Evolutionary conservation across 2,797 vertebrate species (phyloP).

Genomic region (Hemitrygon akajei): DNA sequence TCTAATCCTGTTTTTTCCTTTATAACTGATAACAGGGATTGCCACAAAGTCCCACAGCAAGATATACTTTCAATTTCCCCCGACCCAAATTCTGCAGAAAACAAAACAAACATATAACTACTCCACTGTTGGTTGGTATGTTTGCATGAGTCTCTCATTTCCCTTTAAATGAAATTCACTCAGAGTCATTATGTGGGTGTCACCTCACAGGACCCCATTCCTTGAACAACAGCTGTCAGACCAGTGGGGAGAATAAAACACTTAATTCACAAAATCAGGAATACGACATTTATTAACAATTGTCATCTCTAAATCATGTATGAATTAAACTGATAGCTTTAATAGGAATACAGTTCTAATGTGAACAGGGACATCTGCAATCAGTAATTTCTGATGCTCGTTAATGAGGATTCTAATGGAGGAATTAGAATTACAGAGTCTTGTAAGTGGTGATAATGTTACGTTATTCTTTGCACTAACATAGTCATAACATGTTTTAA

Average conservation of each 20-base stretch:
- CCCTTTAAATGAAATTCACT: background rate
- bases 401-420: background rate
- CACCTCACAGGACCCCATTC: background rate
- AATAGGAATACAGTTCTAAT: background rate
- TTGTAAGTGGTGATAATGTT: background rate
- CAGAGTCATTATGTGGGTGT: background rate
- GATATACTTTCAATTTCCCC: background rate
- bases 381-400: background rate
- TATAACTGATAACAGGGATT: background rate
- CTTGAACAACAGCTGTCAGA: background rate
- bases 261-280: background rate
- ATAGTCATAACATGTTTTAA: slow-evolving; percentile 13
- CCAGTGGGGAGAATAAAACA: background rate
- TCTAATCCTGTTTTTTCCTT: background rate
- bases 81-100: background rate
- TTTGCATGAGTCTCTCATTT: background rate
- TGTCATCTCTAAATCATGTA: background rate
- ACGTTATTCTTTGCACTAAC: background rate
- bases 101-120: background rate
- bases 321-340: slow-evolving; percentile 5
- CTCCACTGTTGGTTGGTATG: background rate
- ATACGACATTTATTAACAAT: background rate
- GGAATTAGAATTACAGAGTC: background rate
- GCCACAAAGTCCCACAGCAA: background rate
- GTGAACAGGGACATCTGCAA: background rate